Percentiles rank a stretch among this genome's conserved stretches.
These are phyloP conservation scores for Torymus aiolomorphi DNA, from an alignment of 2,888 invertebrate species.

Conservation along the genomic window DNA sequence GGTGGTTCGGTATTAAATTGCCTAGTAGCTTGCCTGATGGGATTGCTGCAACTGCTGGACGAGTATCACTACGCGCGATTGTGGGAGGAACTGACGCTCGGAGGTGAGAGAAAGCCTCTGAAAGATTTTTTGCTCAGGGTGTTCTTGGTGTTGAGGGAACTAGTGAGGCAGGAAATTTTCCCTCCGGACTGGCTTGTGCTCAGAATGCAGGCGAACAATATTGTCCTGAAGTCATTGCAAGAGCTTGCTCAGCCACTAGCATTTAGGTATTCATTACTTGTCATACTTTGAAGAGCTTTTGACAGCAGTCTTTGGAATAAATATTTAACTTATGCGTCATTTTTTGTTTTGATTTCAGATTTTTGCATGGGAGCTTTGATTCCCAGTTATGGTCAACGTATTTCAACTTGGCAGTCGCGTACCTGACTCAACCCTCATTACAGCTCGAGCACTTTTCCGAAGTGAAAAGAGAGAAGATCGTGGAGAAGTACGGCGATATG, in stretches of 20 bases:
- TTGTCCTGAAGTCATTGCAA: conserved; percentile 89
- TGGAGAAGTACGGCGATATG: conserved; percentile 92
- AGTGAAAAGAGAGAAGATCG: conserved; percentile 85
- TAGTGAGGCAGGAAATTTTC: conserved; percentile 87
- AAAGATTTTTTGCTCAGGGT: conserved; percentile 91
- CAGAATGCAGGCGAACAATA: conserved; percentile 90
- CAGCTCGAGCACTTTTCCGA: conserved; percentile 90
- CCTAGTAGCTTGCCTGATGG: conserved; percentile 90
- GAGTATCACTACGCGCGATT: conserved; percentile 91
- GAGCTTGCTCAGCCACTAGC: conserved; percentile 92
- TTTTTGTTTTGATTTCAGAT: conserved; percentile 75
- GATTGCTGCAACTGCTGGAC: conserved; percentile 89
- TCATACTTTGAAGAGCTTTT: no score
- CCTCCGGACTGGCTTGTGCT: conserved; percentile 94
- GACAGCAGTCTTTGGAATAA: no score
- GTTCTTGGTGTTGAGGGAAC: conserved; percentile 86
- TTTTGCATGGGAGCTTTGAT: conserved; percentile 81
- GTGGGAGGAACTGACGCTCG: conserved; percentile 86
- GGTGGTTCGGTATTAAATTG: conserved; percentile 86
- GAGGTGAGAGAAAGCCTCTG: conserved; percentile 84
- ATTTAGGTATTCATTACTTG: conserved; percentile 73
- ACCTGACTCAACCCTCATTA: conserved; percentile 87
- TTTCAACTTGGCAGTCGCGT: conserved; percentile 87
- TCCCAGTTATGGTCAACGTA: conserved; percentile 85
- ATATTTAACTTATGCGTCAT: no score